Conservation (phyloP, 1,140 invertebrate species). For the Vanessa tameamea region DNA sequence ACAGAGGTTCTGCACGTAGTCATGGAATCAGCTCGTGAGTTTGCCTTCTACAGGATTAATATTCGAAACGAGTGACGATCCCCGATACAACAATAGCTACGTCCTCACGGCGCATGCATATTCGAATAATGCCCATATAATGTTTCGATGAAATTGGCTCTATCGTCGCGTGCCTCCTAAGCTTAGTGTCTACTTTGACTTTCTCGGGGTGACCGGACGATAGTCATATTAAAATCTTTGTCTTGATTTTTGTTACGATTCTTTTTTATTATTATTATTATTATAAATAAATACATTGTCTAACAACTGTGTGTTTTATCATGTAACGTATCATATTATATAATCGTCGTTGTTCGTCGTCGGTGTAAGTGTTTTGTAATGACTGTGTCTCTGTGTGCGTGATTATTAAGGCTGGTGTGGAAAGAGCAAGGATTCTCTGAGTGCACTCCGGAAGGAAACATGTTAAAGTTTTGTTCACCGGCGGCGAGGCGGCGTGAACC, state of each 20-base stretch:
- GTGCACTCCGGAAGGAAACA: conserved; percentile 61
- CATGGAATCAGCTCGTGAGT: conserved; percentile 48
- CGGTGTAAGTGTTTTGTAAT: conserved; percentile 3
- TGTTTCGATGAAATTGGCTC: conserved; percentile 75
- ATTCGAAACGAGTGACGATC: conserved; percentile 67
- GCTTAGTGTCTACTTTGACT: conserved; percentile 66
- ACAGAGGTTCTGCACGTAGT: conserved; percentile 47
- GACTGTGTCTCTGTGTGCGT: conserved; percentile 23
- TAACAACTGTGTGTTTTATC: neutral
- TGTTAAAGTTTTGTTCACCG: conserved; percentile 87
- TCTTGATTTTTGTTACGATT: neutral
- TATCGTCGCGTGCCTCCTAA: conserved; percentile 56
- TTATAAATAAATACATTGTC: neutral
- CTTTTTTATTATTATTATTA: neutral
- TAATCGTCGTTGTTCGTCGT: conserved; percentile 14
- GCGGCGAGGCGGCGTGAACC: conserved; percentile 81
- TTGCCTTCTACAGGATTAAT: conserved; percentile 71
- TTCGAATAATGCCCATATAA: conserved; percentile 78
- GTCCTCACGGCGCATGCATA: conserved; percentile 74
- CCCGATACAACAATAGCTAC: conserved; percentile 67
- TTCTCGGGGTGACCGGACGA: conserved; percentile 50
- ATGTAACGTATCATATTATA: conserved; percentile 3
- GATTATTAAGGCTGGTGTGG: conserved; percentile 24
- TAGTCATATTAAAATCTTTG: neutral
- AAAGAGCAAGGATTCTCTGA: conserved; percentile 34